Conservation (phyloP, 1,140 invertebrate species). For the Caenorhabditis remanei region DNA sequence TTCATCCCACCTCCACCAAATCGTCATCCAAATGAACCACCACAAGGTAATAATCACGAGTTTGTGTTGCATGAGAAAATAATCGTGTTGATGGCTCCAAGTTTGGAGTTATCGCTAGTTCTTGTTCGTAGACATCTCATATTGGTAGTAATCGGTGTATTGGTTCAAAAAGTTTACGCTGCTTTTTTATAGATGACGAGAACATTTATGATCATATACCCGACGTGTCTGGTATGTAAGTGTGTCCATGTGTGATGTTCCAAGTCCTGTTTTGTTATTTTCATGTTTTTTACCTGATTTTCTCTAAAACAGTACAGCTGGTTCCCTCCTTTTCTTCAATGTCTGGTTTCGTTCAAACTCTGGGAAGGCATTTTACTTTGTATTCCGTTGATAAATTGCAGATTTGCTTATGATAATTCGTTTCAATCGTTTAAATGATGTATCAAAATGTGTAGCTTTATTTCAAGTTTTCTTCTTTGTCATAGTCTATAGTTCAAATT, state of each 20-base stretch:
- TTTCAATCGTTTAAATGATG: neutral
- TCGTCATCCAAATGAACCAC: conserved; percentile 21
- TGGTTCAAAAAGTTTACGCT: neutral
- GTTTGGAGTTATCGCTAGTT: no score
- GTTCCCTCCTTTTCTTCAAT: neutral
- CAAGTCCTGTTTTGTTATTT: neutral
- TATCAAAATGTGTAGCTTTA: no score
- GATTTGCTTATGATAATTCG: no score
- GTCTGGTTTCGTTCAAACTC: no score
- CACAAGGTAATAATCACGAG: neutral
- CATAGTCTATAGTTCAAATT: no score
- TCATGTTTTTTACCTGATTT: neutral
- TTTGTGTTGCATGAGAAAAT: conserved; percentile 18
- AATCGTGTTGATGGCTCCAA: neutral
- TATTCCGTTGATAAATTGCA: no score
- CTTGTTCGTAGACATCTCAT: neutral
- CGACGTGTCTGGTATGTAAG: conserved; percentile 52
- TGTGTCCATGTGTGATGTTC: conserved; percentile 7
- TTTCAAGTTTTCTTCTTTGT: no score
- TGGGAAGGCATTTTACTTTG: no score
- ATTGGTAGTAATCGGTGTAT: no score
- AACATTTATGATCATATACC: conserved; percentile 56
- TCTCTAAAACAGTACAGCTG: no score
- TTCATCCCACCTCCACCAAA: conserved; percentile 20
- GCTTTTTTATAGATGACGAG: conserved; percentile 50